Base-by-base conservation (phyloP, 2,888 invertebrate genomes). In the Hyppa rectilinea region DNA sequence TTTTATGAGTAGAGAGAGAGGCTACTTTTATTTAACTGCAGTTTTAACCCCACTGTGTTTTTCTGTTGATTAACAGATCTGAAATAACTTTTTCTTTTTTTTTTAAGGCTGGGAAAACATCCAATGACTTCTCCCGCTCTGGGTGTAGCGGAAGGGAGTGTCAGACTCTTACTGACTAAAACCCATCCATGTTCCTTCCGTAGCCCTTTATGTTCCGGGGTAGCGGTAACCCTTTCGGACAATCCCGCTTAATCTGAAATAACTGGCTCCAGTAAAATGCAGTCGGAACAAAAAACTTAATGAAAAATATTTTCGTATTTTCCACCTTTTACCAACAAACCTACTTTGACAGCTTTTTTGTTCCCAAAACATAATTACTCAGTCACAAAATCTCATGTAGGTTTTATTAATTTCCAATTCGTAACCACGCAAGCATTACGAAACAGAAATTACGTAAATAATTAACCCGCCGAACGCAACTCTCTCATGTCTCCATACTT, bases 401-500 rank as follows among this genome's bases (percentile, higher is more conserved):
- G 7, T 38, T 38, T 31, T 34, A 31, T 49, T 47, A 55, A 71
- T 61, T 56, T n/a, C 49, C 26, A 50, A 56, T 73, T 29, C 36
- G 40, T 47, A 45, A 56, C 20, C 36, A 61, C 23, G n/a, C 40
- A 53, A 59, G 20, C 9, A n/a, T 68, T 68, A 50, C 69, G 45
- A 68, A 62, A 77, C 52, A 23, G 31, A 36, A 5, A 56, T 61
- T 58, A 53, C 78, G 23, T 78, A 64, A 66, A 61, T 43, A 53
- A 61, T 58, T 58, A 61, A 58, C 64, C 38, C 47, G 45, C 29
- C 75, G n/a, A 53, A 43, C 23, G 49, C 55, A 40, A 60, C 29
- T 31, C 23, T 62, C n/a, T 59, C 49, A 38, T 49, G 62, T 63
- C 40, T 61, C 31, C 26, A 29, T 31, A 63, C 62, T 50, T 47